Evolutionary conservation across 1,140 invertebrate species (phyloP).

Genomic region (Pseudomyrmex sp.): DNA sequence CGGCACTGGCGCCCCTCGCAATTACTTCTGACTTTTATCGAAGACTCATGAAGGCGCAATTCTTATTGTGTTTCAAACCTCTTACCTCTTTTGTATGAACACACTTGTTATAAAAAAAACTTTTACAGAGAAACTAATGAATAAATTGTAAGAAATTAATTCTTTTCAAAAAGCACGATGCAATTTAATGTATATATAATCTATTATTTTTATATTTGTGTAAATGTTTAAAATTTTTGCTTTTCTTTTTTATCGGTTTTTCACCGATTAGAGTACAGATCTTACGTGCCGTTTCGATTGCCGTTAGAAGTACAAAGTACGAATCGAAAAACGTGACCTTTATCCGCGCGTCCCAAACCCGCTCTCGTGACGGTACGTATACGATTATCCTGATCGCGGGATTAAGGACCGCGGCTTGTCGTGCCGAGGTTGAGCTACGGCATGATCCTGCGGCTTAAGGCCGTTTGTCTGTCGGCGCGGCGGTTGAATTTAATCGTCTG

Average conservation of each 20-base stretch:
- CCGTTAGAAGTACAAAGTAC: background rate
- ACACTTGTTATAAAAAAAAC: background rate
- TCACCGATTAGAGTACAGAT: slow-evolving; percentile 1
- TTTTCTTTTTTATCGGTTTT: background rate
- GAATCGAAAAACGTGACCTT: slow-evolving; percentile 56
- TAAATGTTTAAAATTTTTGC: background rate
- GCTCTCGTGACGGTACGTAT: slow-evolving; percentile 41
- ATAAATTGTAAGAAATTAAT: background rate
- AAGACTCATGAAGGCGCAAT: background rate
- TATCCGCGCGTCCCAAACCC: slow-evolving; percentile 24
- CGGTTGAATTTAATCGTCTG: slow-evolving; percentile 74
- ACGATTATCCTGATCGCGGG: slow-evolving; percentile 72
- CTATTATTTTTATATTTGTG: background rate
- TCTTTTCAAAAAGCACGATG: background rate
- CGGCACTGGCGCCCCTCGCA: slow-evolving; percentile 6
- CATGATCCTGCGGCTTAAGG: slow-evolving; percentile 69
- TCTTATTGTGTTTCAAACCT: background rate
- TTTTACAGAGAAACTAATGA: background rate
- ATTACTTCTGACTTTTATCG: background rate
- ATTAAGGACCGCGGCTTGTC: slow-evolving; percentile 69
- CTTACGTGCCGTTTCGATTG: background rate
- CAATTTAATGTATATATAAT: background rate
- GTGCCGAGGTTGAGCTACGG: slow-evolving; percentile 61
- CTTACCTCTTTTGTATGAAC: background rate
- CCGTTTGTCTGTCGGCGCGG: slow-evolving; percentile 69